Conservation (phyloP, 2,113 vertebrate genomes). For the Pachycephala philippinensis region DNA sequence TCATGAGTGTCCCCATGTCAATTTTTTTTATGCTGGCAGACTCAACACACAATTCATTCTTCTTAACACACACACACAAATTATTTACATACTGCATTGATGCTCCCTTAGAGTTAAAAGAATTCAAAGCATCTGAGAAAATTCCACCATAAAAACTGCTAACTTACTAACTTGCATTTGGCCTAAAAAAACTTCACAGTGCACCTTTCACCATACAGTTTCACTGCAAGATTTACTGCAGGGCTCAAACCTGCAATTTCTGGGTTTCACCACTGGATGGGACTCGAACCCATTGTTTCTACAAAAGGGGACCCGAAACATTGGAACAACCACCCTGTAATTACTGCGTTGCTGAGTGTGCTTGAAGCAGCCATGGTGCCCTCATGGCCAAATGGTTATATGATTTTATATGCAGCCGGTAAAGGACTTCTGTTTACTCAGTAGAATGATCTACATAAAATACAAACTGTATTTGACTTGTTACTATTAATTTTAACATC, state of each 20-base stretch:
- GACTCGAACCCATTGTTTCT: not conserved
- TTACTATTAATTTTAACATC: not conserved
- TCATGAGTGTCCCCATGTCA: not conserved
- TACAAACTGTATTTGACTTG: not conserved
- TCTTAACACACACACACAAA: not conserved
- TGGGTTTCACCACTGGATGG: not conserved
- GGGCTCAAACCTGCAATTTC: not conserved
- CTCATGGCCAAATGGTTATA: not conserved
- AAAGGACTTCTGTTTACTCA: not conserved
- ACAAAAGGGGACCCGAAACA: not conserved
- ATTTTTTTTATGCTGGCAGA: not conserved
- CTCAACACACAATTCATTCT: not conserved
- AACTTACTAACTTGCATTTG: not conserved
- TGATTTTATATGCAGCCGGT: not conserved
- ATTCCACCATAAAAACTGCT: not conserved
- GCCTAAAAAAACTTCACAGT: not conserved
- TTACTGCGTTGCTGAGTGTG: fast-evolving
- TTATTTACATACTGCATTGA: not conserved
- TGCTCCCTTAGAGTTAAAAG: not conserved
- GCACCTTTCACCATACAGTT: not conserved
- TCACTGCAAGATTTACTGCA: not conserved
- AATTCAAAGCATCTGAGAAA: not conserved
- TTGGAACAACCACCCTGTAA: fast-evolving
- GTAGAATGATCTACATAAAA: not conserved
- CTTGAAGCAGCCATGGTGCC: not conserved